A percentile compares a stretch with the other conserved stretches of the same genome.
These are phyloP conservation scores for Philopotamus ludificatus DNA, from an alignment of 1,140 invertebrate species.

Conservation along the genomic window DNA sequence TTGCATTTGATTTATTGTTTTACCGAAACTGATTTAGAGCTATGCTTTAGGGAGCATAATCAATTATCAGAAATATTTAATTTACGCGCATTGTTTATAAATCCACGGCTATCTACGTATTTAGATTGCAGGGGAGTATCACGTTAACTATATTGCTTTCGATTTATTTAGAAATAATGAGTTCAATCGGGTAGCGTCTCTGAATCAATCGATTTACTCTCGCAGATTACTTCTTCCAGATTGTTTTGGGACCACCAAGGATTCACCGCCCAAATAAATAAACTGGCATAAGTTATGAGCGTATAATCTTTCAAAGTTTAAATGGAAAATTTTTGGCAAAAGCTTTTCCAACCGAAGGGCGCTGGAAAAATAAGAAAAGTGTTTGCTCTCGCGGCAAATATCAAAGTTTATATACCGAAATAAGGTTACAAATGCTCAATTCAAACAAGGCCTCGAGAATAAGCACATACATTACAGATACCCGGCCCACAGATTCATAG, in stretches of 20 bases:
- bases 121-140: too few species aligned
- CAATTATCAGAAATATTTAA: too few species aligned
- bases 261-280: background rate
- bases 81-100: too few species aligned
- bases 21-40: too few species aligned
- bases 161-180: too few species aligned
- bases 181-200: background rate
- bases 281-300: background rate
- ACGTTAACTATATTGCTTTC: too few species aligned
- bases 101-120: too few species aligned
- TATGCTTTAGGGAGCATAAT: too few species aligned
- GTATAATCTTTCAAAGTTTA: conserved; percentile 4
- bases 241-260: background rate
- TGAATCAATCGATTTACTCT: conserved; percentile 8
- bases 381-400: too few species aligned
- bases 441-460: background rate
- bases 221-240: conserved; percentile 3
- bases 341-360: background rate
- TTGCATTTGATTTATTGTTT: too few species aligned
- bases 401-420: too few species aligned
- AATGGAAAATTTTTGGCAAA: background rate
- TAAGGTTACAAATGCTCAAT: background rate
- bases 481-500: background rate
- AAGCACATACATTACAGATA: background rate
- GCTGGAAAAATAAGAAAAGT: too few species aligned